Evolutionary conservation across 2,113 vertebrate species (phyloP), one percentile per base, ranked within the genome.

Genomic region (Hemicordylus capensis): DNA sequence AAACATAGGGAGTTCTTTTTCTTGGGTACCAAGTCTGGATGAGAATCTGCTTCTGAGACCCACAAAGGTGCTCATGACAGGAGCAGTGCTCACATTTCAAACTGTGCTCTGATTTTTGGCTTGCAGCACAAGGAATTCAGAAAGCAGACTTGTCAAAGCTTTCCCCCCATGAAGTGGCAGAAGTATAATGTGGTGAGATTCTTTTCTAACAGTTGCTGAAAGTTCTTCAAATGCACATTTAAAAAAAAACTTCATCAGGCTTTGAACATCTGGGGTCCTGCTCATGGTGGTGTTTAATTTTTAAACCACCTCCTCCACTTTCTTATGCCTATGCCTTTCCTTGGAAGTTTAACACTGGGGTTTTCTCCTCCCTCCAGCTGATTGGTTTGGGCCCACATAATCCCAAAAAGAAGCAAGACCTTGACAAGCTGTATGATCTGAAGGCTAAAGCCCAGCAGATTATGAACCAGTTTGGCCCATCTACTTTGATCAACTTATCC

Each of bases 381-480:
- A 96, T 97, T 76, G 94, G 93, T 90, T 95, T 95, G 90, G 95
- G 97, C 90, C 95, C 95, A 89, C 93, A 96, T 89, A 96, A 94
- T 85, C 92, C 93, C 76, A 96, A 96, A 90, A 96, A 96, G 90
- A 94, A 96, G 89, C 96, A 96, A 58, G 95, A 97, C 84, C 87
- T 96, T 0, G 95, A 96, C 81, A 95, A 97, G 61, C 95, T 97
- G 91, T 94, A 96, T 94, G 96, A 96, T 86, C 92, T 97, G 77
- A 96, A 96, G 92, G 90, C 93, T 89, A 96, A 97, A 96, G 96
- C 97, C 83, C 93, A 94, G 48, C 96, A 96, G 97, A 97, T 97
- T 97, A 97, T 97, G 97, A 97, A 97, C 95, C 97, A 97, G 94
- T 97, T 97, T 95, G 97, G 97, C 89, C 95, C 97, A 56, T 96